These are phyloP conservation scores for Acipenser ruthenus DNA, from an alignment of 2,797 vertebrate genomes.

Conservation along the genomic window DNA sequence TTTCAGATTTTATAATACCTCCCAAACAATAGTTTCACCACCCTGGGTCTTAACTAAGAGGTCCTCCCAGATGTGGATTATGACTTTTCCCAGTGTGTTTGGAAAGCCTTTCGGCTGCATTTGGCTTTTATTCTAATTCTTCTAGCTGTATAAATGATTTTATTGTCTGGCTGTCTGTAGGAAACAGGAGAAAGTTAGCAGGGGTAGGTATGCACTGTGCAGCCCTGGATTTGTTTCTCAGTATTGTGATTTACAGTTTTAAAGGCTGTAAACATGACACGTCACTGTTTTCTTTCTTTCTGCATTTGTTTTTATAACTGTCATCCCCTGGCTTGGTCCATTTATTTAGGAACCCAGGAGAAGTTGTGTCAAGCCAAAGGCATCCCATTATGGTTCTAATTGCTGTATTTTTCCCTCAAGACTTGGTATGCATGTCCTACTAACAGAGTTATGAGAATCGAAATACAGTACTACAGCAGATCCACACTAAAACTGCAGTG, in stretches of 20 bases:
- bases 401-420: too few relatives aligned
- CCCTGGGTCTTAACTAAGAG: conserved; percentile 25
- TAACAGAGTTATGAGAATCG: too few relatives aligned
- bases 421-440: too few relatives aligned
- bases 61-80: conserved; percentile 58
- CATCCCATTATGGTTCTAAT: too few relatives aligned
- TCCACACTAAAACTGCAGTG: too few relatives aligned
- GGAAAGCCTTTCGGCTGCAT: conserved; percentile 55
- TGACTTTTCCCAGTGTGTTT: conserved; percentile 45
- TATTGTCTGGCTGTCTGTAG: conserved; percentile 77
- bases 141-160: conserved; percentile 85
- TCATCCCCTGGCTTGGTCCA: not conserved
- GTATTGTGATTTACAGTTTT: conserved; percentile 25
- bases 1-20: not conserved
- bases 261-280: conserved; percentile 6
- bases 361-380: not conserved
- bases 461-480: too few relatives aligned
- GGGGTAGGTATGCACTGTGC: conserved; percentile 52
- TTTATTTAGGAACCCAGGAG: conserved; percentile 11
- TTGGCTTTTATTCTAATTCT: conserved; percentile 66
- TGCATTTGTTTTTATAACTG: conserved; percentile 11
- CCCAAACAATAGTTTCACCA: not conserved
- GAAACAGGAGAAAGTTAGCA: conserved; percentile 63
- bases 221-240: conserved; percentile 53
- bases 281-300: conserved; percentile 12